Evolutionary conservation across 92 coral and sea anemone species (phyloP).

Genomic region (Bergia sp.): DNA sequence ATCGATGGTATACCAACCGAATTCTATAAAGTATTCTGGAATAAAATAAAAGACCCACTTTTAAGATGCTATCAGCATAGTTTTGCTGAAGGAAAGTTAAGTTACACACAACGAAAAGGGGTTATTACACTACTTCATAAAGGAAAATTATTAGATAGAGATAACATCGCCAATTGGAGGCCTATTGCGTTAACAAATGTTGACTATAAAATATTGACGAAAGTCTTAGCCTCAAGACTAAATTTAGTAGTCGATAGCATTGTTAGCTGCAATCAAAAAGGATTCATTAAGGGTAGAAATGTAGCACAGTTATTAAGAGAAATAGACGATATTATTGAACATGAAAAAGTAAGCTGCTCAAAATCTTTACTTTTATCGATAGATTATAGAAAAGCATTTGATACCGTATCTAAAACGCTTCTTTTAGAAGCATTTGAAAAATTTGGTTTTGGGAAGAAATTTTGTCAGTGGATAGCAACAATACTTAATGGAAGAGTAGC

Average conservation of each 20-base stretch:
- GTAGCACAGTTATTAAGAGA: neutral
- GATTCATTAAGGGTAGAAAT: neutral
- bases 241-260: conserved; percentile 3
- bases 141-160: neutral
- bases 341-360: neutral
- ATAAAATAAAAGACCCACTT: neutral
- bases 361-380: neutral
- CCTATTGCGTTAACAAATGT: neutral
- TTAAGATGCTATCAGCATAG: neutral
- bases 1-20: neutral
- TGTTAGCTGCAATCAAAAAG: neutral
- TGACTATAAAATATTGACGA: neutral
- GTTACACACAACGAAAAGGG: conserved; percentile 13
- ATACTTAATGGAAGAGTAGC: neutral
- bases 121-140: conserved; percentile 5
- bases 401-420: neutral
- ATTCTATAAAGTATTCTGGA: no score
- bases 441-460: neutral
- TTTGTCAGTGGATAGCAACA: neutral
- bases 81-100: conserved; percentile 6
- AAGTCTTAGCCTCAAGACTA: neutral
- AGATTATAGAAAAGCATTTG: neutral
- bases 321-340: neutral
- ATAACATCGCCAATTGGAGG: conserved; percentile 1
- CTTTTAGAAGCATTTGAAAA: neutral